These are phyloP conservation scores for Xiphophorus birchmanni DNA, from an alignment of 2,797 vertebrate species.

Conservation along the genomic window DNA sequence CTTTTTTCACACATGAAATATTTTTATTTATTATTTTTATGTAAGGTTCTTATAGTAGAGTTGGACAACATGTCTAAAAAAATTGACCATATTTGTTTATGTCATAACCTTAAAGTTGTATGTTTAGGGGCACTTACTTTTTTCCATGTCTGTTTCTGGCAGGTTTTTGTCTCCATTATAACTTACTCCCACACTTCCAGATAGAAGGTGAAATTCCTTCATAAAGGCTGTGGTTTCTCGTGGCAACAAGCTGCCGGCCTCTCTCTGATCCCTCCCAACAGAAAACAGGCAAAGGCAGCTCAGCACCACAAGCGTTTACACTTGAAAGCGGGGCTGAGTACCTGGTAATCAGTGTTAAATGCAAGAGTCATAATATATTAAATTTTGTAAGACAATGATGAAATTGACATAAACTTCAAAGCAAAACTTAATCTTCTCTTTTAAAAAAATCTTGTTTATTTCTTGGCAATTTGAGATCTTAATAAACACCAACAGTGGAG, in stretches of 20 bases:
- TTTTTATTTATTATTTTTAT: neutral
- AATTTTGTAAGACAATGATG: neutral
- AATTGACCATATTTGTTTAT: neutral
- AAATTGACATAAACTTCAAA: neutral
- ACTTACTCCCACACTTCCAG: slow-evolving; percentile 60
- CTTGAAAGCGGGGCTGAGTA: slow-evolving; percentile 21
- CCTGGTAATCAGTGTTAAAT: slow-evolving; percentile 9
- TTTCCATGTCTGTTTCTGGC: neutral
- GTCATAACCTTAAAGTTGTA: neutral
- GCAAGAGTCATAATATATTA: neutral
- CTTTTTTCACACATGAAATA: too few relatives aligned
- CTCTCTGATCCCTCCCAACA: slow-evolving; percentile 56
- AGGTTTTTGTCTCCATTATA: slow-evolving; percentile 34
- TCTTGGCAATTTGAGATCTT: too few relatives aligned
- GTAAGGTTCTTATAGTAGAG: neutral
- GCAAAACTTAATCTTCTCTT: neutral
- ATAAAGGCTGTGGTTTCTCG: slow-evolving; percentile 67
- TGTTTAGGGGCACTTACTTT: neutral
- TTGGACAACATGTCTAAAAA: neutral
- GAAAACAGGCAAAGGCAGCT: slow-evolving; percentile 45
- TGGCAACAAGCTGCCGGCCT: slow-evolving; percentile 68
- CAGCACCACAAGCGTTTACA: slow-evolving; percentile 30
- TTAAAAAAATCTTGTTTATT: neutral
- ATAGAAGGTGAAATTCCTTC: slow-evolving; percentile 73
- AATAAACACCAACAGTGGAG: too few relatives aligned